A percentile compares a stretch with the other conserved stretches of the same genome.
These are phyloP conservation scores for Dryas iulia DNA, from an alignment of 1,140 invertebrate species.

Conservation along the genomic window DNA sequence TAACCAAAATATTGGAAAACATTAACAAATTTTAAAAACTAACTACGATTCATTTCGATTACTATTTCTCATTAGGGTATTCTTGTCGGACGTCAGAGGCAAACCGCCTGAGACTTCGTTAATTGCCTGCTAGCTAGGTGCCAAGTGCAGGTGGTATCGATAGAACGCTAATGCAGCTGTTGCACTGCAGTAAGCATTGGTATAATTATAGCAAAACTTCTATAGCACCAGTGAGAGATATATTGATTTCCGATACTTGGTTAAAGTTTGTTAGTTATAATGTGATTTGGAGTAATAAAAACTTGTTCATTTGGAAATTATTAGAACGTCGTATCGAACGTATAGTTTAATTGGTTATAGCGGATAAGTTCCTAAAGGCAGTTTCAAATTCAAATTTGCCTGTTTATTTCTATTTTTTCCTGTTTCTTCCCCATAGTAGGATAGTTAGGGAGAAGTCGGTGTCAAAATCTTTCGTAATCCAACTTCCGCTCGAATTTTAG, in stretches of 20 bases:
- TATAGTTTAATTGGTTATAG: no score
- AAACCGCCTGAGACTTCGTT: constrained; percentile 17
- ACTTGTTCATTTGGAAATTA: no score
- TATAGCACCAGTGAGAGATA: neutral
- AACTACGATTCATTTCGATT: neutral
- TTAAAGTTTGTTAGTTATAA: neutral
- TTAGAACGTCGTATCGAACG: no score
- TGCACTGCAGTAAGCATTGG: constrained; percentile 21
- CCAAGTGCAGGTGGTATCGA: constrained; percentile 22
- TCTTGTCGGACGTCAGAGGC: constrained; percentile 12
- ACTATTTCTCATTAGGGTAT: constrained; percentile 6
- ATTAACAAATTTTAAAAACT: neutral
- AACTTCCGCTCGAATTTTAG: no score
- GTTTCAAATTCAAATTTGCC: no score
- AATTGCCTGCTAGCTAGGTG: constrained; percentile 25
- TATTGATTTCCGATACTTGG: neutral
- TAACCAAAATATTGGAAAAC: no score
- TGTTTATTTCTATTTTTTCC: no score
- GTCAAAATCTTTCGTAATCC: no score
- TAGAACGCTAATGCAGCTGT: constrained; percentile 18
- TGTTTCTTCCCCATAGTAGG: no score
- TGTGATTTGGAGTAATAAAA: no score
- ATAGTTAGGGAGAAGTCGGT: no score
- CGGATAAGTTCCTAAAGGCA: no score
- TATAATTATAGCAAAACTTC: neutral